Evolutionary conservation across 2,113 vertebrate genomes (phyloP).

Genomic region (Etheostoma cragini): DNA sequence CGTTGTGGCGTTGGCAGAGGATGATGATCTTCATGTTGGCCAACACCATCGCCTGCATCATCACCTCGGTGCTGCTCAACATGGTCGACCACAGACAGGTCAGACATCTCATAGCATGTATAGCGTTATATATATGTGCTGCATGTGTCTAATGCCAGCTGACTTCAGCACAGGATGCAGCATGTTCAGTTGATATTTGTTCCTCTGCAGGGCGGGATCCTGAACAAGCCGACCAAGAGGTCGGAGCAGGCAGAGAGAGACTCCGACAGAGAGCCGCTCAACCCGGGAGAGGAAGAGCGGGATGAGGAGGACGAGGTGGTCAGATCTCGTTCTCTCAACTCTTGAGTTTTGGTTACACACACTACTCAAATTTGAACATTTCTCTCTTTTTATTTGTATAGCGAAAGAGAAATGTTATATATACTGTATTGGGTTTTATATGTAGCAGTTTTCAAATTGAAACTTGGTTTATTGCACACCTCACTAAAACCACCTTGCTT

Average conservation of each 20-base stretch:
- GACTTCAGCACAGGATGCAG: neutral
- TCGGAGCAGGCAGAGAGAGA: slow-evolving; percentile 48
- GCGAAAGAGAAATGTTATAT: no score
- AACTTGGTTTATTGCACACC: neutral
- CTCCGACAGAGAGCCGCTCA: slow-evolving; percentile 75
- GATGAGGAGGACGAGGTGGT: slow-evolving; percentile 31
- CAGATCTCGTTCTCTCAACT: slow-evolving; percentile 63
- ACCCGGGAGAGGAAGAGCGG: slow-evolving; percentile 53
- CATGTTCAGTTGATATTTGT: neutral
- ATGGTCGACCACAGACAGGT: slow-evolving; percentile 86
- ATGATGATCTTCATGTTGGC: slow-evolving; percentile 90
- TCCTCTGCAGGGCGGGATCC: slow-evolving; percentile 79
- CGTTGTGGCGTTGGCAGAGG: slow-evolving; percentile 86
- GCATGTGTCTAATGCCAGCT: neutral
- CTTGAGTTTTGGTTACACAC: slow-evolving; percentile 28
- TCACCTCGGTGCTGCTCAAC: slow-evolving; percentile 83
- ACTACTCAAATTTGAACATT: neutral
- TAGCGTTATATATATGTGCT: neutral
- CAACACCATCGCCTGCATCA: slow-evolving; percentile 84
- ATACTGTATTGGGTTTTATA: neutral
- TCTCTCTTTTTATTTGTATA: neutral
- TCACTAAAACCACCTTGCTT: neutral
- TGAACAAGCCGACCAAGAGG: slow-evolving; percentile 86
- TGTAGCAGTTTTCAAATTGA: neutral
- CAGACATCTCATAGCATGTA: neutral